Base-by-base conservation (phyloP, 2,113 vertebrate genomes). In the Hippocampus zosterae region DNA sequence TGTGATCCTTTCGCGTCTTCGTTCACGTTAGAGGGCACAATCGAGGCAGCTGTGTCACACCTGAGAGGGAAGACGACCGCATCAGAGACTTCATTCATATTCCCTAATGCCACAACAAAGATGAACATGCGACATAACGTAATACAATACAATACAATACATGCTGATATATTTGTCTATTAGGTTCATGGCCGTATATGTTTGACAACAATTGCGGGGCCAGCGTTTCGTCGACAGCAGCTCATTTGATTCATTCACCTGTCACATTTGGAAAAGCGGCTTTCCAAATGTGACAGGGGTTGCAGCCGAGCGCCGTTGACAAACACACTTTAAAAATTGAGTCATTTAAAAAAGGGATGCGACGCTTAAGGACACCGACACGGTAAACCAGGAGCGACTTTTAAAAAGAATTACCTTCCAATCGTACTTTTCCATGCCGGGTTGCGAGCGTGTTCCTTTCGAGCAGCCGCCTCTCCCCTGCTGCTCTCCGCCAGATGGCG, bases 401-500 rank as follows among this genome's bases (percentile, higher is more conserved):
- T 41, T 0, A 23, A 63, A 42, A 63, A 42, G 5, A 6, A 23
- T 64, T 65, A 46, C 63, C 63, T 46, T 25, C 10, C 23, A 46
- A 9, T 19, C 2, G n/a, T 7, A 25, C 23, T 46, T 50, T 42
- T 65, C 18, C 63, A 23, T 65, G 18, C 8, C 13, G 16, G n/a
- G 23, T 25, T 46, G n/a, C 23, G 13, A 44, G 57, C 0, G 27
- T 8, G 15, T 23, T 25, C n/a, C 10, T 8, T 56, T 9, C 8
- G n/a, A 56, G 53, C 53, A n/a, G 53, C 56, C 23, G 27, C 65
- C 68, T 74, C 73, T 59, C 67, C 78, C 25, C 73, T 81, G 80
- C 80, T 67, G 75, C 75, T 81, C 66, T 85, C 41, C 71, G 83
- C 88, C 85, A 90, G 90, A 89, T 86, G 90, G 87, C 79, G 84